Conservation (phyloP, 2,888 invertebrate species). For the Mimachlamys varia region DNA sequence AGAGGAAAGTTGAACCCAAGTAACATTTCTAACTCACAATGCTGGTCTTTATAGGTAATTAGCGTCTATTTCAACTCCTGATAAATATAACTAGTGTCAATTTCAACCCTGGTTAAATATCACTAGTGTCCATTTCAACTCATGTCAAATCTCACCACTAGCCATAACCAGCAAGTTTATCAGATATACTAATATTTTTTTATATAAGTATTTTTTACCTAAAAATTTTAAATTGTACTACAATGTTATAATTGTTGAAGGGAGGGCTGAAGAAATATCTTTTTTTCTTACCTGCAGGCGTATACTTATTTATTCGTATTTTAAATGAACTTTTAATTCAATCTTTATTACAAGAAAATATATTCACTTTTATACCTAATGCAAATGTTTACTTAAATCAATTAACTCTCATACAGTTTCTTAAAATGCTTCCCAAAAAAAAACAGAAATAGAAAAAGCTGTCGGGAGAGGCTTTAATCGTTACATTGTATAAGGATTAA, state of each 20-base stretch:
- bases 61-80: background rate
- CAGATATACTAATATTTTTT: background rate
- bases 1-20: background rate
- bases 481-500: background rate
- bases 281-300: too few species aligned
- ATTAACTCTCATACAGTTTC: background rate
- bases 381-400: conserved; percentile 7
- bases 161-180: background rate
- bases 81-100: background rate
- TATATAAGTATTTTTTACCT: background rate
- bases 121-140: background rate
- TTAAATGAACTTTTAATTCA: background rate
- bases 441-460: background rate
- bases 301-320: background rate
- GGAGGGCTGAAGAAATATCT: too few species aligned
- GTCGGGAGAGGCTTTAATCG: background rate
- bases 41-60: background rate
- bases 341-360: background rate
- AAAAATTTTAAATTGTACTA: background rate
- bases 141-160: background rate
- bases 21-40: background rate
- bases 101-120: background rate
- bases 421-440: background rate
- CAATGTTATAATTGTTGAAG: background rate
- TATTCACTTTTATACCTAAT: background rate